phyloP scores from a whole-genome alignment of 2,888 invertebrate genomes.

The Cordylochernes scorpioides region DNA sequence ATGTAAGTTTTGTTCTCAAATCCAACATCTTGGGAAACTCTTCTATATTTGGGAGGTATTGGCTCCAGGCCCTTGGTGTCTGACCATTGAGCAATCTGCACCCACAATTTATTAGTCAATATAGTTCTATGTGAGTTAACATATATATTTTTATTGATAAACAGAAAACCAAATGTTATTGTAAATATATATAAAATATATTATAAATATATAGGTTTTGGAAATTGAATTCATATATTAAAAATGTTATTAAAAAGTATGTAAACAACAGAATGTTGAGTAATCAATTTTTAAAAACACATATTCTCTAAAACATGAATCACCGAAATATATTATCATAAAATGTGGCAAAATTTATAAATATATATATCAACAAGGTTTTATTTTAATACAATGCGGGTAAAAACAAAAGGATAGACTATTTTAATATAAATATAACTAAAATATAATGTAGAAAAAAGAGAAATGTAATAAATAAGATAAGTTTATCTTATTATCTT shows the following conservation, averaged over 20 bases:
- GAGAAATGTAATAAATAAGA: too few relatives aligned
- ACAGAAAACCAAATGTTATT: too few relatives aligned
- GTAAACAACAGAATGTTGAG: too few relatives aligned
- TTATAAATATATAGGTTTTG: not conserved
- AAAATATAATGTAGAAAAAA: slow-evolving; percentile 1
- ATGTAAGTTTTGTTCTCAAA: slow-evolving; percentile 57
- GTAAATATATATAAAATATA: not conserved
- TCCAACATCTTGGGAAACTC: slow-evolving; percentile 36
- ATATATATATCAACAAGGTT: not conserved
- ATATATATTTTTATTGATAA: too few relatives aligned
- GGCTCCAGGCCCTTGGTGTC: slow-evolving; percentile 47
- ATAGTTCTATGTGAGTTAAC: not conserved
- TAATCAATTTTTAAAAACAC: too few relatives aligned
- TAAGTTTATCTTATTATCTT: too few relatives aligned
- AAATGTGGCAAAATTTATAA: too few relatives aligned
- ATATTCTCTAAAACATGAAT: too few relatives aligned
- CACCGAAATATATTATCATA: too few relatives aligned
- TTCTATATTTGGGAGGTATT: slow-evolving; percentile 43
- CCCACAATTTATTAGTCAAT: slow-evolving; percentile 1
- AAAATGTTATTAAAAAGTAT: too few relatives aligned
- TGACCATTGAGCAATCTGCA: slow-evolving; percentile 57
- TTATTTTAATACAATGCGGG: not conserved
- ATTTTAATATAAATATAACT: slow-evolving; percentile 1
- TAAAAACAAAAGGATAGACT: not conserved
- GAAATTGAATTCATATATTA: too few relatives aligned